These are phyloP conservation scores for Xestia ashworthii DNA, from an alignment of 2,888 invertebrate species.

Conservation along the genomic window DNA sequence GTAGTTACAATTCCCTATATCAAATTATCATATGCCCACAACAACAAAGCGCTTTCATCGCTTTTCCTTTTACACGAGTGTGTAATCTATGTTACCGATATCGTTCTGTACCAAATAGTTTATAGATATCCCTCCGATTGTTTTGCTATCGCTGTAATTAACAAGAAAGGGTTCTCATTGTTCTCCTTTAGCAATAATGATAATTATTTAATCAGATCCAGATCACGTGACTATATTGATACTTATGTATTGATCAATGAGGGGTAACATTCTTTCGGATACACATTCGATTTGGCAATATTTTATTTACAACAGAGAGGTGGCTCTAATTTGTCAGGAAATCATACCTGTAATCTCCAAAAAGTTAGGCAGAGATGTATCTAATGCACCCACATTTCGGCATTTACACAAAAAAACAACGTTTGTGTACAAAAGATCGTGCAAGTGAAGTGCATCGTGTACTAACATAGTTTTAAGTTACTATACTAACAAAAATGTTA, in stretches of 20 bases:
- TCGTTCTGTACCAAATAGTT: not conserved
- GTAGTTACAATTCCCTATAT: too few relatives aligned
- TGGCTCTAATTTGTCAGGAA: too few relatives aligned
- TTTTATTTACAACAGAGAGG: not conserved
- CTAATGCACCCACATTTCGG: too few relatives aligned
- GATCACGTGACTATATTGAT: not conserved
- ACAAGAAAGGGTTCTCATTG: constrained; percentile 26
- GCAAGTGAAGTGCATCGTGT: too few relatives aligned
- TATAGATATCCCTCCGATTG: constrained; percentile 27
- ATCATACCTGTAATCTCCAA: too few relatives aligned
- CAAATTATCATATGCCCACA: not conserved
- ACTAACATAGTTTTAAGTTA: too few relatives aligned
- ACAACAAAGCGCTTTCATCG: constrained; percentile 18
- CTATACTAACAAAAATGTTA: too few relatives aligned
- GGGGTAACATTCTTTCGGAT: not conserved
- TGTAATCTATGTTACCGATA: constrained; percentile 5
- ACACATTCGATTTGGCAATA: not conserved
- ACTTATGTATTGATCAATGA: not conserved
- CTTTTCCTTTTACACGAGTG: constrained; percentile 8
- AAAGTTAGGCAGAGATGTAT: too few relatives aligned
- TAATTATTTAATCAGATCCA: constrained; percentile 5
- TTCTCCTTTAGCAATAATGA: constrained; percentile 8
- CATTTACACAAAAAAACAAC: too few relatives aligned
- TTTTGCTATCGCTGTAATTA: constrained; percentile 3
- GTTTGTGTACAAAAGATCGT: too few relatives aligned